phyloP scores from a whole-genome alignment of 1,140 invertebrate species.

The Drusus annulatus region DNA sequence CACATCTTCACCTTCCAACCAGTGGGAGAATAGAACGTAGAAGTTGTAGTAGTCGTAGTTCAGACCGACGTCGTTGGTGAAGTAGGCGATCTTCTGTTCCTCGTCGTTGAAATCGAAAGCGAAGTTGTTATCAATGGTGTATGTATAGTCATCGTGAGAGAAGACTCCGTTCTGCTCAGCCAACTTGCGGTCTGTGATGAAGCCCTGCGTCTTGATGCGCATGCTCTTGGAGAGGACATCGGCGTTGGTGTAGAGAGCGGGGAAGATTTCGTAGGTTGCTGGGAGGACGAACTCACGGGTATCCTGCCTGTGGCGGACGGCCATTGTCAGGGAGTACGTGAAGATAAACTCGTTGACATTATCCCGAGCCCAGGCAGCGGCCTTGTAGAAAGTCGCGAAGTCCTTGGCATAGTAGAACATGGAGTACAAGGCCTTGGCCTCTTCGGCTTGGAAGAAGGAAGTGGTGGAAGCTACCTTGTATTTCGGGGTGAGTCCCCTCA shows the following conservation, averaged over 20 bases:
- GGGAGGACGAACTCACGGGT: constrained; percentile 74
- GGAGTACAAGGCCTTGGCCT: constrained; percentile 71
- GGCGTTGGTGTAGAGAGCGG: constrained; percentile 74
- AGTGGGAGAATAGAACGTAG: constrained; percentile 78
- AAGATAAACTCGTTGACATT: constrained; percentile 76
- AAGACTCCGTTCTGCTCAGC: constrained; percentile 65
- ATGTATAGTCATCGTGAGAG: constrained; percentile 66
- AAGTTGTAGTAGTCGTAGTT: constrained; percentile 82
- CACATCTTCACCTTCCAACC: constrained; percentile 67
- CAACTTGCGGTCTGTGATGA: constrained; percentile 56
- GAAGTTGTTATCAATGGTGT: constrained; percentile 70
- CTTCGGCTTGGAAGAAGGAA: constrained; percentile 70
- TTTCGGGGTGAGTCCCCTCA: constrained; percentile 68
- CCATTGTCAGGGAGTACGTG: constrained; percentile 72
- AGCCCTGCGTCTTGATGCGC: constrained; percentile 73
- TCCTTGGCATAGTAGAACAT: constrained; percentile 76
- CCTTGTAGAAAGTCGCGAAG: constrained; percentile 76
- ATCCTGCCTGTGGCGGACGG: constrained; percentile 73
- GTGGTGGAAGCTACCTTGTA: constrained; percentile 72
- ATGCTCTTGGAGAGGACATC: constrained; percentile 56
- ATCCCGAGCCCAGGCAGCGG: constrained; percentile 72
- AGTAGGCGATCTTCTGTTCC: constrained; percentile 80
- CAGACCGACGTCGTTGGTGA: constrained; percentile 79
- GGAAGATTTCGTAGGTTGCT: constrained; percentile 75
- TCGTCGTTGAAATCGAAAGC: constrained; percentile 69